Evolutionary conservation across 2,113 vertebrate species (phyloP).

Genomic region (Myocastor coypus): DNA sequence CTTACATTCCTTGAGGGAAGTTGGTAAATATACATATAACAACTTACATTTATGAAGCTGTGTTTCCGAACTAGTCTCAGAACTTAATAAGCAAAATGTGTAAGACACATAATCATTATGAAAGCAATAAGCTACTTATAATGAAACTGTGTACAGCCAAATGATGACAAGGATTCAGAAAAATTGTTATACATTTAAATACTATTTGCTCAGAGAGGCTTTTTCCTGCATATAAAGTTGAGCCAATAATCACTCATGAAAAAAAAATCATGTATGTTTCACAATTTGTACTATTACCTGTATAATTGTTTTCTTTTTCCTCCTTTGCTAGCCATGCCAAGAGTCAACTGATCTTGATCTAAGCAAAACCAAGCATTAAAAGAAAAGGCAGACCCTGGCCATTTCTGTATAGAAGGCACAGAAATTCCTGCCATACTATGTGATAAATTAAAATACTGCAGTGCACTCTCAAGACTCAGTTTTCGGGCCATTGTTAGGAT

Average conservation of each 20-base stretch:
- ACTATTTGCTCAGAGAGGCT: not conserved
- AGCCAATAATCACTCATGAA: constrained; percentile 21
- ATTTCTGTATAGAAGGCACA: constrained; percentile 93
- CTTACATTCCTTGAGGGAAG: not conserved
- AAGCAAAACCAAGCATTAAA: constrained; percentile 97
- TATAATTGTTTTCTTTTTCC: constrained; percentile 98
- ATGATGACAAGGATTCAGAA: not conserved
- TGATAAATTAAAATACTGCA: constrained; percentile 96
- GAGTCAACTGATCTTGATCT: constrained; percentile 93
- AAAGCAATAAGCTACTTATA: constrained; percentile 54
- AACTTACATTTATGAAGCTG: constrained; percentile 28
- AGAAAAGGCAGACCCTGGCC: constrained; percentile 96
- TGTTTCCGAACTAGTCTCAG: constrained; percentile 29
- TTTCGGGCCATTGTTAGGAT: constrained; percentile 95
- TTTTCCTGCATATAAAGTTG: constrained; percentile 39
- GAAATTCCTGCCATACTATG: constrained; percentile 97
- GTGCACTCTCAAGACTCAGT: constrained; percentile 94
- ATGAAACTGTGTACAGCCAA: not conserved
- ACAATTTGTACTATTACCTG: constrained; percentile 88
- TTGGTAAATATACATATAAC: not conserved
- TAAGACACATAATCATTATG: constrained; percentile 33
- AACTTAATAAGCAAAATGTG: constrained; percentile 43
- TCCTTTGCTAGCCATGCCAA: constrained; percentile 85
- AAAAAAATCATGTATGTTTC: constrained; percentile 26
- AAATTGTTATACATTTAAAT: constrained; percentile 39